Base-by-base conservation (phyloP, 2,888 invertebrate genomes). In the Cloeon dipterum region DNA sequence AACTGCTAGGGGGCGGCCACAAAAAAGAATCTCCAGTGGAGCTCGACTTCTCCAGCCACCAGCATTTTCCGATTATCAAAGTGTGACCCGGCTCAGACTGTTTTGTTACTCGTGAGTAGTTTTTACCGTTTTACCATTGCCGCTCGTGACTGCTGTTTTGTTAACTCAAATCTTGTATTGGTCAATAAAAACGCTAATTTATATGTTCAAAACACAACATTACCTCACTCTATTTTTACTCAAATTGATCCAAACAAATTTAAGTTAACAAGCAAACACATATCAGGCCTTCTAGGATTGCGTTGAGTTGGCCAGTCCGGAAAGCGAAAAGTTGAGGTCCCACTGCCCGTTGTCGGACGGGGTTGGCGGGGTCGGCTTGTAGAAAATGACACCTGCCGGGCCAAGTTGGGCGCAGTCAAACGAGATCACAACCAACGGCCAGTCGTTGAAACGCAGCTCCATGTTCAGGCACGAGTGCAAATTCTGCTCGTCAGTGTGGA, bases 51-150 rank as follows among this genome's bases (percentile, higher is more conserved):
- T 72, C 78, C 29, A 68, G 70, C 48, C 88, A 89, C 58, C 74
- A 74, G 53, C 77, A 86, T 56, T 93, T 88, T 56, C 89, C 93
- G 39, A 74, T 89, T 38, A 85, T 93, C 41, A 91, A 85, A 63
- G 52, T 68, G 10, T n/a, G n/a, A n/a, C n/a, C n/a, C n/a, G n/a
- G n/a, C n/a, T n/a, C n/a, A n/a, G n/a, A n/a, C n/a, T 21, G 26
- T 35, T 18, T 39, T 23, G 34, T 21, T 10, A 20, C 7, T 16
- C 11, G 20, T 34, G 11, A 34, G n/a, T 17, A 25, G 8, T 14
- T 14, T 26, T 7, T 26, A 14, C 26, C 13, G 26, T 13, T 26
- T 26, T 26, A 26, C 14, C 23, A n/a, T n/a, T n/a, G n/a, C n/a
- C n/a, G n/a, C n/a, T n/a, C n/a, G n/a, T n/a, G n/a, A n/a, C n/a